These are phyloP conservation scores for Macroteleia sp. DNA, from an alignment of 2,888 invertebrate species.

Conservation along the genomic window DNA sequence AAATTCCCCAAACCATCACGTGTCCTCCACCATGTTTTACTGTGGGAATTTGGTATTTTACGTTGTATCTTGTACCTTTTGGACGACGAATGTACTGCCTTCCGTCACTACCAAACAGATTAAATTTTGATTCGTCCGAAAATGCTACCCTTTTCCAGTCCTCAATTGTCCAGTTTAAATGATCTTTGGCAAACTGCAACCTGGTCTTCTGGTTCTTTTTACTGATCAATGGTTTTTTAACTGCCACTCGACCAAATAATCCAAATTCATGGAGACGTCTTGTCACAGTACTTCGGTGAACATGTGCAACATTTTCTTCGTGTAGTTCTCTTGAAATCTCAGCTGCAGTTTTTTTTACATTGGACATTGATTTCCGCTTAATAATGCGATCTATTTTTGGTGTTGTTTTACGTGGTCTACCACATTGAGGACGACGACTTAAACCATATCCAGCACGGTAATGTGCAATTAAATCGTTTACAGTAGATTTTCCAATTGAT, in stretches of 20 bases:
- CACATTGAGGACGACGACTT: conserved; percentile 1
- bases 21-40: conserved; percentile 10
- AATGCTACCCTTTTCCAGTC: conserved; percentile 20
- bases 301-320: neutral
- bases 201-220: conserved; percentile 35
- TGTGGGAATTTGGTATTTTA: conserved; percentile 9
- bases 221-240: conserved; percentile 21
- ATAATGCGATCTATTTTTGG: neutral
- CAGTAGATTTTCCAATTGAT: conserved; percentile 2
- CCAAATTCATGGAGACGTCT: conserved; percentile 28
- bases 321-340: neutral
- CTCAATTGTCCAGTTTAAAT: conserved; percentile 26
- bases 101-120: conserved; percentile 25
- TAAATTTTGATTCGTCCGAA: conserved; percentile 39
- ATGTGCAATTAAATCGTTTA: neutral
- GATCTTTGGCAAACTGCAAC: conserved; percentile 33
- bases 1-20: conserved; percentile 12
- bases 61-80: neutral
- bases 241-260: conserved; percentile 32
- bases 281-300: conserved; percentile 20
- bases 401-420: neutral
- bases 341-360: neutral
- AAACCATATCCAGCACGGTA: neutral
- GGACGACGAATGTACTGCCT: conserved; percentile 9
- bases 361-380: neutral